Evolutionary conservation across 2,113 vertebrate species (phyloP).

Genomic region (Onychostruthus taczanowskii): DNA sequence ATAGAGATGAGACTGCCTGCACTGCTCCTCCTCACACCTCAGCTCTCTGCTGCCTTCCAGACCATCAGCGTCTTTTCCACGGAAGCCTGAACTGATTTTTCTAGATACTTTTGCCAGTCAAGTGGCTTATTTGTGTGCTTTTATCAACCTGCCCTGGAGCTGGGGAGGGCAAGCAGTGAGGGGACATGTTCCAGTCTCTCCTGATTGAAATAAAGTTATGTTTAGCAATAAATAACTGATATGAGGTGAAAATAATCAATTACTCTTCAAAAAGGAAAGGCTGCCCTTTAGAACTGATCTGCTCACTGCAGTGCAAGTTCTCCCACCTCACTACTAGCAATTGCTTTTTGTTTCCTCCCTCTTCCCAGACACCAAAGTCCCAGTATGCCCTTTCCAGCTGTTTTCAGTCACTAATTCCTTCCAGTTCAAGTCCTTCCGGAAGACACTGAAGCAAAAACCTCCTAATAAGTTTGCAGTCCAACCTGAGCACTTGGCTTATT

Average conservation of each 20-base stretch:
- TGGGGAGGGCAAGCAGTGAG: fast-evolving
- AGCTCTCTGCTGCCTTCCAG: not conserved
- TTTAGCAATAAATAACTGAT: not conserved
- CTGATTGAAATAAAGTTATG: not conserved
- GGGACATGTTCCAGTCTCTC: not conserved
- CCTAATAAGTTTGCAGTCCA: not conserved
- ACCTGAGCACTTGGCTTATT: not conserved
- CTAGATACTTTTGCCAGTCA: not conserved
- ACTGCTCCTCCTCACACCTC: not conserved
- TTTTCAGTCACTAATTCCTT: not conserved
- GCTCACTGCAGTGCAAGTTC: not conserved
- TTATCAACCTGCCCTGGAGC: not conserved
- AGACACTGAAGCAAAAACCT: not conserved
- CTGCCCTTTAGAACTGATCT: not conserved
- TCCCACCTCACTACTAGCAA: not conserved
- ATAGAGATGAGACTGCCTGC: not conserved
- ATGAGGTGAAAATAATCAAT: not conserved
- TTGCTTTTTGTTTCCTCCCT: not conserved
- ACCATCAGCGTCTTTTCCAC: not conserved
- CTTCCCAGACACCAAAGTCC: not conserved
- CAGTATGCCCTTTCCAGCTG: not conserved
- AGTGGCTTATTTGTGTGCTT: not conserved
- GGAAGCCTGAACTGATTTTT: not conserved
- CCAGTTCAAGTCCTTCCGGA: not conserved
- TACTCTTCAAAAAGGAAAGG: not conserved